These are phyloP conservation scores for Drosophila rhopaloa DNA, from an alignment of 1,140 invertebrate species.

Conservation along the genomic window DNA sequence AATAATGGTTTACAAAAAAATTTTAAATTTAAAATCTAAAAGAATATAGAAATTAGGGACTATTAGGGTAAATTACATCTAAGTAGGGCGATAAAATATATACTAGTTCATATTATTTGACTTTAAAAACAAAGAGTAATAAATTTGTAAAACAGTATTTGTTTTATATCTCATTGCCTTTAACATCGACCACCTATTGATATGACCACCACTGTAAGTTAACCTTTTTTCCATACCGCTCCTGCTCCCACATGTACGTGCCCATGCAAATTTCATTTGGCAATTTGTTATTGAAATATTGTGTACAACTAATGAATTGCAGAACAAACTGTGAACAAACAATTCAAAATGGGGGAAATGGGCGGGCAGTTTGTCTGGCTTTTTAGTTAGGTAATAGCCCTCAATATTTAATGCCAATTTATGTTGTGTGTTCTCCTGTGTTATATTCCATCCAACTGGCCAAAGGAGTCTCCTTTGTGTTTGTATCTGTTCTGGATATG, in stretches of 20 bases:
- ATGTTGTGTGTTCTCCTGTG: constrained; percentile 62
- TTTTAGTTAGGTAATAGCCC: constrained; percentile 60
- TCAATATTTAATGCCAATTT: constrained; percentile 82
- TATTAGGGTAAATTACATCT: no score
- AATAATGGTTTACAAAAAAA: no score
- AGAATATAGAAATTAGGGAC: no score
- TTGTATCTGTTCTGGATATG: constrained; percentile 47
- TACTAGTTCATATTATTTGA: no score
- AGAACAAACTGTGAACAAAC: constrained; percentile 48
- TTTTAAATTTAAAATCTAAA: no score
- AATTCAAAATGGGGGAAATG: background rate
- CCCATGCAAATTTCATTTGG: constrained; percentile 60
- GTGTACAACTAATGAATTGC: constrained; percentile 67
- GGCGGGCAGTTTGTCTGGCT: constrained; percentile 49
- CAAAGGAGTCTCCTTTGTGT: constrained; percentile 14
- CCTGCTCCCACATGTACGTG: background rate
- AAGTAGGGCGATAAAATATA: background rate
- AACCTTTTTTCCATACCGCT: constrained; percentile 16
- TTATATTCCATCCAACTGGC: constrained; percentile 3
- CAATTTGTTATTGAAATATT: constrained; percentile 76
- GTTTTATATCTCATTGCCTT: no score
- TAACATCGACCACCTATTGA: background rate
- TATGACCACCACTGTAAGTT: background rate
- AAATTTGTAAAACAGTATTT: background rate
- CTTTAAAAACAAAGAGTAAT: no score